Evolutionary conservation across 2,888 invertebrate species (phyloP).

Genomic region (Chalcosyrphus nemorum): DNA sequence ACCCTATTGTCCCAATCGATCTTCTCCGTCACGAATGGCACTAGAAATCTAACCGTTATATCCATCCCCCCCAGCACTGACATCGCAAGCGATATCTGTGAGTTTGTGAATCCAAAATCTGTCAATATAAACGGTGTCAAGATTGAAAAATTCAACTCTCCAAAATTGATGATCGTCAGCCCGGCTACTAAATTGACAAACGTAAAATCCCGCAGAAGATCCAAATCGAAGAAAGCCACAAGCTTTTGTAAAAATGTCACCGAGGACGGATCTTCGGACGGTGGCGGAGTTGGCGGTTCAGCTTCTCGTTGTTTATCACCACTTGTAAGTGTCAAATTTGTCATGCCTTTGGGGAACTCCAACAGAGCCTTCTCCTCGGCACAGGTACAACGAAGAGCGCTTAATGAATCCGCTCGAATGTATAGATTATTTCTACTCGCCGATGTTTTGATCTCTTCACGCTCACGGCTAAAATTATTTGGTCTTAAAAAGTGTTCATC

Average conservation of each 20-base stretch:
- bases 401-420: conserved; percentile 66
- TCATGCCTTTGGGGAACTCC: conserved; percentile 71
- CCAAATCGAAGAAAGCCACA: conserved; percentile 87
- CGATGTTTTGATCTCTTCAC: conserved; percentile 76
- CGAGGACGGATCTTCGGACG: conserved; percentile 64
- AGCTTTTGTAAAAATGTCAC: conserved; percentile 83
- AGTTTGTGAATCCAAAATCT: conserved; percentile 85
- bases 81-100: conserved; percentile 87
- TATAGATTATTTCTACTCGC: conserved; percentile 73
- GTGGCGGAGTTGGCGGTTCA: conserved; percentile 62
- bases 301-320: conserved; percentile 34
- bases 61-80: conserved; percentile 87
- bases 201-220: conserved; percentile 86
- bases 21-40: conserved; percentile 87
- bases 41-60: conserved; percentile 85
- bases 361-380: conserved; percentile 76
- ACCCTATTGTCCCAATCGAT: conserved; percentile 88
- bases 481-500: conserved; percentile 77
- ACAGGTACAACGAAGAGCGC: conserved; percentile 76
- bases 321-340: conserved; percentile 22
- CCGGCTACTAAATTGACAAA: conserved; percentile 88
- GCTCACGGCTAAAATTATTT: conserved; percentile 79
- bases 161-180: conserved; percentile 87
- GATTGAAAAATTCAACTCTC: conserved; percentile 88
- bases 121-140: conserved; percentile 88